Evolutionary conservation across 2,113 vertebrate genomes (phyloP), one percentile per base, ranked within the genome.

Genomic region (Corapipo altera): DNA sequence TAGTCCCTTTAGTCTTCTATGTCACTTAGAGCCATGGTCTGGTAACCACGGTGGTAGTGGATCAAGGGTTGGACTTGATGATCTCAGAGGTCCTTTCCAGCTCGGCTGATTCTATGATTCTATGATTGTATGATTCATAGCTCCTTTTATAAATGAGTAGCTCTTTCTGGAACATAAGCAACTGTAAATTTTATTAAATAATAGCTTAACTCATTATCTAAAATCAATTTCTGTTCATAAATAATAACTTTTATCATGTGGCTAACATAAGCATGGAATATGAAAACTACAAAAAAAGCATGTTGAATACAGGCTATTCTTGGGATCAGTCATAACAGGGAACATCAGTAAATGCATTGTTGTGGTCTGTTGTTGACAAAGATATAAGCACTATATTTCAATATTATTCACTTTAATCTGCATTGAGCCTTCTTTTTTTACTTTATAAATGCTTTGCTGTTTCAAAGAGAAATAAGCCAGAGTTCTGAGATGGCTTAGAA

Each of bases 251-350:
- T 27, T 72, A 41, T 76, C 32, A 28, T 27, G 9, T 52, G 58
- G 5, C 30, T 15, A 82, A 54, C 32, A 26, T 30, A 52, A 70
- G 5, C 32, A 52, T 62, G 30, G 48, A 72, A 62, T 70, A 19
- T 15, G 9, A 80, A 62, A 73, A 28, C 28, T 49, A 27, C 6
- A 65, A 9, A 41, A 48, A 54, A 33, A 3, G 0, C 1, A 0
- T 67, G 79, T 80, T 58, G 70, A 59, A 65, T 77, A 41, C 4
- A 27, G 15, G 5, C 54, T 71, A 19, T 84, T 89, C 24, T 41
- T 35, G 15, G 52, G 43, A 74, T 81, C 26, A 14, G 12, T 59
- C 51, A 22, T 54, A 84, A 80, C 6, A 32, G 28, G 16, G 41
- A 71, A 84, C 55, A 78, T 24, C 41, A 77, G 44, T 66, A 26